These are phyloP conservation scores for Boloria euphrosyne DNA, from an alignment of 2,888 invertebrate genomes.

Conservation along the genomic window DNA sequence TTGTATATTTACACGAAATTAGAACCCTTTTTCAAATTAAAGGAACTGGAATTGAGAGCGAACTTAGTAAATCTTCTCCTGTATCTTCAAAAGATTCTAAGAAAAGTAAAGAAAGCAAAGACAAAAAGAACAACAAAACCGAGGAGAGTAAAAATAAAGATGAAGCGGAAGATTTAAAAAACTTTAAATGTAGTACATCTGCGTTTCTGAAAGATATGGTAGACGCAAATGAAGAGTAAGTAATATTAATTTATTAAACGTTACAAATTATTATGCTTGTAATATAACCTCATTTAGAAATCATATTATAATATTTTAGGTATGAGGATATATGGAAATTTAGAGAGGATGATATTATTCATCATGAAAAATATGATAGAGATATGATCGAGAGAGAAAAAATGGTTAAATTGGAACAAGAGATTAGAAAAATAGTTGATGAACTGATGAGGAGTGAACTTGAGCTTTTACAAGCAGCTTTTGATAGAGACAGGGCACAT, in stretches of 20 bases:
- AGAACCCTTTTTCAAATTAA: conserved; percentile 13
- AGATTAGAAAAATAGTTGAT: conserved; percentile 91
- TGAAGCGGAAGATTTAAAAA: conserved; percentile 84
- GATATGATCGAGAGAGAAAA: conserved; percentile 94
- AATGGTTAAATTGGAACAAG: conserved; percentile 90
- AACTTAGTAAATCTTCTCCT: conserved; percentile 89
- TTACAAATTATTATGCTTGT: neutral
- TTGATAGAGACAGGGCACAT: conserved; percentile 86
- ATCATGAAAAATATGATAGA: conserved; percentile 88
- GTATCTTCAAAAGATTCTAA: conserved; percentile 90
- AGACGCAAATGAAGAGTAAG: conserved; percentile 87
- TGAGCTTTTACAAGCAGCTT: conserved; percentile 87
- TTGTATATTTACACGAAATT: neutral
- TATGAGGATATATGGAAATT: conserved; percentile 92
- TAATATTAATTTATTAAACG: conserved; percentile 8
- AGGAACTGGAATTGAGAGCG: conserved; percentile 88
- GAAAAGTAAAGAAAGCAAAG: conserved; percentile 87
- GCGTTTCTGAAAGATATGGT: conserved; percentile 88
- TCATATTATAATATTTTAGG: conserved; percentile 55
- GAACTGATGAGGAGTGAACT: conserved; percentile 87
- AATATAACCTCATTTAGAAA: neutral
- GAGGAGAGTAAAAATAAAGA: conserved; percentile 82
- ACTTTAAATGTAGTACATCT: conserved; percentile 86
- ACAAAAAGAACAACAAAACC: conserved; percentile 78
- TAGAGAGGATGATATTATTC: conserved; percentile 88